Evolutionary conservation across 2,888 invertebrate species (phyloP).

Genomic region (Spicauda simplicius): DNA sequence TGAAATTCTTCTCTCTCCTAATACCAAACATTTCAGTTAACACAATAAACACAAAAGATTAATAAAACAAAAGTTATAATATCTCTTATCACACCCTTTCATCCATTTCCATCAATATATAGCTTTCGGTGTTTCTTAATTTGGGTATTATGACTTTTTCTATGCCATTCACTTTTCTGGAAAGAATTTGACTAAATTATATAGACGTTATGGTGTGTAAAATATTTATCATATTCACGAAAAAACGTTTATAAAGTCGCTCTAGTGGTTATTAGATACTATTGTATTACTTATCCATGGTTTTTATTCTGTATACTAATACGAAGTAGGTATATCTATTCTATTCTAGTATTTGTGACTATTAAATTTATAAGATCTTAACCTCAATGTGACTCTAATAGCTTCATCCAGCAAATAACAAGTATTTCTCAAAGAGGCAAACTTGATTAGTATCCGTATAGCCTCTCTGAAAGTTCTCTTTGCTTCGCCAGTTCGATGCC

Average conservation of each 20-base stretch:
- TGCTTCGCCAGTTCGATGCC: conserved; percentile 71
- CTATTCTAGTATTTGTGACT: too few species aligned
- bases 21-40: neutral
- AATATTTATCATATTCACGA: too few species aligned
- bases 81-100: conserved; percentile 62
- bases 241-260: too few species aligned
- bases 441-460: conserved; percentile 73
- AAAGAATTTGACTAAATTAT: conserved; percentile 40
- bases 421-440: conserved; percentile 76
- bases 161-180: conserved; percentile 78
- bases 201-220: too few species aligned
- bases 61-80: neutral
- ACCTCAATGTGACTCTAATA: conserved; percentile 72
- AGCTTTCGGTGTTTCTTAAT: conserved; percentile 71
- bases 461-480: conserved; percentile 75
- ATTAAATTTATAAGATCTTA: neutral
- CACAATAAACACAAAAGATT: neutral
- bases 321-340: too few species aligned
- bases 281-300: too few species aligned
- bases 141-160: conserved; percentile 80
- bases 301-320: too few species aligned
- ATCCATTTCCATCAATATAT: conserved; percentile 77
- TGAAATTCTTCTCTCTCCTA: conserved; percentile 81
- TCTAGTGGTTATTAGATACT: too few species aligned
- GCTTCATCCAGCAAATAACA: conserved; percentile 70